A percentile compares a stretch with the other conserved stretches of the same genome.
Evolutionary conservation across 2,888 invertebrate species (phyloP).

Genomic region (Drepanosiphum platanoidis): DNA sequence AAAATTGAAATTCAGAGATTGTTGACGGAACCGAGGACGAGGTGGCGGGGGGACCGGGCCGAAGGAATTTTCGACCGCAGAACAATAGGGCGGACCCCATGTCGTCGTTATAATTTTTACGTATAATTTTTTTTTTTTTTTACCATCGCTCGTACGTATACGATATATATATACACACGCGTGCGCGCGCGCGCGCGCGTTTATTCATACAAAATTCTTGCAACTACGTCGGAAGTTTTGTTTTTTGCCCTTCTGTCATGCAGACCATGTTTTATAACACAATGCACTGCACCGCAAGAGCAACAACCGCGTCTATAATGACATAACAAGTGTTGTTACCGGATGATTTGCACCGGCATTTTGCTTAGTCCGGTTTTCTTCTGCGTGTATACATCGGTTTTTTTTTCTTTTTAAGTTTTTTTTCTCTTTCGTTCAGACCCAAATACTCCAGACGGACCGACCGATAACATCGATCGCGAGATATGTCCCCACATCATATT

Average conservation of each 20-base stretch:
- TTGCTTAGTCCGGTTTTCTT: conserved; percentile 19
- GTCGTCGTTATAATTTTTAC: conserved; percentile 40
- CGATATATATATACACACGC: neutral
- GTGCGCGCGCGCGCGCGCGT: neutral
- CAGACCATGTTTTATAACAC: conserved; percentile 24
- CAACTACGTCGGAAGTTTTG: conserved; percentile 38
- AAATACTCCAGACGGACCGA: conserved; percentile 12
- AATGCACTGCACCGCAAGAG: neutral
- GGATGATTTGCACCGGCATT: conserved; percentile 22
- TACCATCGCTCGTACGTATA: neutral
- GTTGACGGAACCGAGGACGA: neutral
- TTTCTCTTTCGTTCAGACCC: neutral
- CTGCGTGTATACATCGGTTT: neutral
- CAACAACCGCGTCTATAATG: conserved; percentile 43
- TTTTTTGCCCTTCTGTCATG: neutral
- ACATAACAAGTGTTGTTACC: conserved; percentile 38
- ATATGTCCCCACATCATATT: conserved; percentile 27
- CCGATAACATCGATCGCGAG: conserved; percentile 27
- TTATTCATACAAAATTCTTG: conserved; percentile 23
- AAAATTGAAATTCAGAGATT: conserved; percentile 29
- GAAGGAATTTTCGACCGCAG: conserved; percentile 26
- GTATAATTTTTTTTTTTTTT: conserved; percentile 18
- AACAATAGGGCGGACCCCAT: conserved; percentile 21
- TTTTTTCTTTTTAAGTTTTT: neutral
- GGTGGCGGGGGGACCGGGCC: neutral